Evolutionary conservation across 2,113 vertebrate species (phyloP).

Genomic region (Aviceda subcristata): DNA sequence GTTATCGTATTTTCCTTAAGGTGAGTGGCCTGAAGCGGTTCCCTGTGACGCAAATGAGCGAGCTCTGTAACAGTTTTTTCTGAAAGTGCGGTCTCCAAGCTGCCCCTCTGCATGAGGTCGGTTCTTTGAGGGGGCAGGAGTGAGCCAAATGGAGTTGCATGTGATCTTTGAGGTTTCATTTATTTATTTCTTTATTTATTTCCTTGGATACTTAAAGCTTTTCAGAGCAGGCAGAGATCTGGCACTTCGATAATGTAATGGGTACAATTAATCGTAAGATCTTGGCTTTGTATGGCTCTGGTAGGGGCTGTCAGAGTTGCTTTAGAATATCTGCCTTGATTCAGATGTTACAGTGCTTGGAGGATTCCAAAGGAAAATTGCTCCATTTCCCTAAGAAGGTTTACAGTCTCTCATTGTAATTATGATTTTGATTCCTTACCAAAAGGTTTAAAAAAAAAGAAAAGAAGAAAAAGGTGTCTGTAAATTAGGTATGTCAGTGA

Average conservation of each 20-base stretch:
- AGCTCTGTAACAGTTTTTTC: neutral
- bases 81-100: neutral
- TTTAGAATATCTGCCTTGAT: neutral
- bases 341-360: neutral
- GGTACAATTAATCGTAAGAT: neutral
- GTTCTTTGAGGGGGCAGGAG: neutral
- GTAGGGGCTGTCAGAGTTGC: neutral
- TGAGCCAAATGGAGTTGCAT: neutral
- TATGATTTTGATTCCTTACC: neutral
- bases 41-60: neutral
- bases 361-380: neutral
- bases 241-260: neutral
- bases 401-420: neutral
- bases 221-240: neutral
- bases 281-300: neutral
- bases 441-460: neutral
- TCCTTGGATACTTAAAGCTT: neutral
- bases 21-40: neutral
- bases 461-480: too few relatives aligned
- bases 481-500: neutral
- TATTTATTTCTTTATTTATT: neutral
- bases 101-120: neutral
- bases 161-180: neutral
- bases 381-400: neutral
- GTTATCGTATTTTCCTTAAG: neutral